Conservation (phyloP, 2,888 invertebrate genomes). For the Atethmia centrago region DNA sequence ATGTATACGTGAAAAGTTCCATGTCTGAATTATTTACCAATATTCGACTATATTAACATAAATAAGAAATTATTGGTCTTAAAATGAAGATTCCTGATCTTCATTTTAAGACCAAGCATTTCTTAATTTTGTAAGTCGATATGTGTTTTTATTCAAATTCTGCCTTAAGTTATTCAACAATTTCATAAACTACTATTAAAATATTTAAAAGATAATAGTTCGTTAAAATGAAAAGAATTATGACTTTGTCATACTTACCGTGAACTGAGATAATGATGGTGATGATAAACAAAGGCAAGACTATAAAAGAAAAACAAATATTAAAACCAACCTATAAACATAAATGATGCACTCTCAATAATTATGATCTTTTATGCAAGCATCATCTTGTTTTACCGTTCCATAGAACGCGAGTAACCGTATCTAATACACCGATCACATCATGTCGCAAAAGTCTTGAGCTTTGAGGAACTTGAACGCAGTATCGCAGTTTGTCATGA, state of each 20-base stretch:
- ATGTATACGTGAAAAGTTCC: not conserved
- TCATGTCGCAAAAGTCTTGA: conserved; percentile 5
- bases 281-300: too few species aligned
- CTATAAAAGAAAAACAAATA: too few species aligned
- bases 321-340: not conserved
- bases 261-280: not conserved
- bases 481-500: conserved; percentile 8
- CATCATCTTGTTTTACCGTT: too few species aligned
- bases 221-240: not conserved
- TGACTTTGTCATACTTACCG: not conserved
- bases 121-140: too few species aligned
- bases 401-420: not conserved
- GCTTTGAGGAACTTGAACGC: conserved; percentile 3
- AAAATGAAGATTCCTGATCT: too few species aligned
- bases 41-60: not conserved
- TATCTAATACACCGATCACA: not conserved
- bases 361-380: not conserved
- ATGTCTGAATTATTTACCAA: not conserved
- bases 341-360: too few species aligned
- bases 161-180: too few species aligned
- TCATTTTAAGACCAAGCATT: too few species aligned
- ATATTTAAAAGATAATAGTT: too few species aligned
- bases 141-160: too few species aligned
- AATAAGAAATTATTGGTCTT: too few species aligned
- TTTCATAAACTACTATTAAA: not conserved